Evolutionary conservation across 2,113 vertebrate genomes (phyloP).

Genomic region (Ploceus nigricollis): DNA sequence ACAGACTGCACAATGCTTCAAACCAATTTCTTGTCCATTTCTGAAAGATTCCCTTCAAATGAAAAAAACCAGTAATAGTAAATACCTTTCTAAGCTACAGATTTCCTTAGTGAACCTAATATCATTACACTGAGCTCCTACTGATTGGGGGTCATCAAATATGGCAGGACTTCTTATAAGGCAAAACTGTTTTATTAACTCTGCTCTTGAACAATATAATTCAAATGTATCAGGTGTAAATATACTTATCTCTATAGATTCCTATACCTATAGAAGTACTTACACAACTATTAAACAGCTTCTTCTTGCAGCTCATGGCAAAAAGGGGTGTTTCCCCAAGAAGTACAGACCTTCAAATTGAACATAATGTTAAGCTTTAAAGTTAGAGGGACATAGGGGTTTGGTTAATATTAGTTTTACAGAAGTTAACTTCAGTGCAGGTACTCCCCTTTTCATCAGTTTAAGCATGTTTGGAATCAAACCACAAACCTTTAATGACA

Average conservation of each 20-base stretch:
- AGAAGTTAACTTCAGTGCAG: not conserved
- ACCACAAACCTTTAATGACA: slow-evolving; percentile 3
- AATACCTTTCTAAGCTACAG: not conserved
- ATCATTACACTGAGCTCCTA: not conserved
- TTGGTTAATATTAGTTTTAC: not conserved
- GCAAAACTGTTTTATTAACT: not conserved
- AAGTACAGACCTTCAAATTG: not conserved
- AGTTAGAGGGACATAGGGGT: not conserved
- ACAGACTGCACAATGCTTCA: not conserved
- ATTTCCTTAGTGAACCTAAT: not conserved
- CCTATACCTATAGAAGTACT: not conserved
- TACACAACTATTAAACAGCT: not conserved
- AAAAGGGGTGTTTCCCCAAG: not conserved
- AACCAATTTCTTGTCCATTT: slow-evolving; percentile 10
- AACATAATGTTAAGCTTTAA: not conserved
- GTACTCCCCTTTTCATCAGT: not conserved
- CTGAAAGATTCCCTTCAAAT: not conserved
- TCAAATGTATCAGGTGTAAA: not conserved
- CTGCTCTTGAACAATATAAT: not conserved
- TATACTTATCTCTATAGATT: not conserved
- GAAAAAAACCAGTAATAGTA: not conserved
- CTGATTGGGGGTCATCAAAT: not conserved
- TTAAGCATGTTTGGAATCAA: not conserved
- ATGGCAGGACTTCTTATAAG: not conserved
- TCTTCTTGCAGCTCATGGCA: not conserved